These are phyloP conservation scores for Cyanoliseus patagonus DNA, from an alignment of 2,113 vertebrate species.

Conservation along the genomic window DNA sequence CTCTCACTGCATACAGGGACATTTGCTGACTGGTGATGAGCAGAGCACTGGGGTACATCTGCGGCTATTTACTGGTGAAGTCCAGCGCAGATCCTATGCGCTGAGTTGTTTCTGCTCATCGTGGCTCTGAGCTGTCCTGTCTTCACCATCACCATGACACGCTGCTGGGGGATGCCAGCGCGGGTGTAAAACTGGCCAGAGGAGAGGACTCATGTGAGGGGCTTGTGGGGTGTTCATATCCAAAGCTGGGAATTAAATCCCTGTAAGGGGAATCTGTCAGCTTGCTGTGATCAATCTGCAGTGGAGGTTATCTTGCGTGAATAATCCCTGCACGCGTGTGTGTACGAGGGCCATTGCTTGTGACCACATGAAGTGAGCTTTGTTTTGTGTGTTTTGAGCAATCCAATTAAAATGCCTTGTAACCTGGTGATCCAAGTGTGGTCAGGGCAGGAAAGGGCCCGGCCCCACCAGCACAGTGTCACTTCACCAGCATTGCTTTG, in stretches of 20 bases:
- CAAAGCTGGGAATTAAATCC: conserved; percentile 51
- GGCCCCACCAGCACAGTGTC: fast-evolving
- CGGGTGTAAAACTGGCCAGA: not conserved
- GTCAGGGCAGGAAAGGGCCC: not conserved
- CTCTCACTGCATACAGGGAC: fast-evolving
- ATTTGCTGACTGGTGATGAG: fast-evolving
- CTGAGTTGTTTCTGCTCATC: not conserved
- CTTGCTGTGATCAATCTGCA: conserved; percentile 19
- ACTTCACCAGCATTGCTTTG: not conserved
- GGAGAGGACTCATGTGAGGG: not conserved
- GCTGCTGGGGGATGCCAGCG: not conserved
- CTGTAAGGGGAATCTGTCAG: conserved; percentile 28
- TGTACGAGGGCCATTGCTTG: fast-evolving
- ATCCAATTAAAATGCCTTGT: not conserved
- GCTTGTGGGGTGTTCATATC: not conserved
- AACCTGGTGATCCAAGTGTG: not conserved
- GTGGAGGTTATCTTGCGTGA: not conserved
- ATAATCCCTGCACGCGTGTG: not conserved
- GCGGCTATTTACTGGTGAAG: fast-evolving
- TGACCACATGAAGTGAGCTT: not conserved
- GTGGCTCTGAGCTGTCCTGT: not conserved
- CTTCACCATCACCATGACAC: not conserved
- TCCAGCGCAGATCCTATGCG: not conserved
- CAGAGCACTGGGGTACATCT: fast-evolving
- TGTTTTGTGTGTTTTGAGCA: fast-evolving